Base-by-base conservation (phyloP, 2,888 invertebrate genomes). In the Steinernema hermaphroditum region DNA sequence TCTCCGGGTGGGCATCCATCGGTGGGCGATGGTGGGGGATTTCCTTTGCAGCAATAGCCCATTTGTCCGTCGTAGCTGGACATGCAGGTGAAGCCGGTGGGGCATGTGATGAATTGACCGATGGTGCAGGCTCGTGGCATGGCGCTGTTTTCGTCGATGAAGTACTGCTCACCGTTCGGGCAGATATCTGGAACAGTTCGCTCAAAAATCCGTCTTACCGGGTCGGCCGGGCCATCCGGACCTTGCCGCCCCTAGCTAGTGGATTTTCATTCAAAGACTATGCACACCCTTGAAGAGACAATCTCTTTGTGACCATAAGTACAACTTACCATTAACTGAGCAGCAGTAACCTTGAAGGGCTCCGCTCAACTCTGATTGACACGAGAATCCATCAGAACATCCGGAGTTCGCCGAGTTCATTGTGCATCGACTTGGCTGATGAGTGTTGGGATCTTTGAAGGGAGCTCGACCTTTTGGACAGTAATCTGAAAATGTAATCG, bases 271-370 rank as follows among this genome's bases (percentile, higher is more conserved):
- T n/a, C n/a, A n/a, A n/a, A n/a, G n/a, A n/a, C n/a, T n/a, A n/a
- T n/a, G n/a, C n/a, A n/a, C n/a, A n/a, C n/a, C n/a, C n/a, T n/a
- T n/a, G n/a, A n/a, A n/a, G n/a, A n/a, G n/a, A n/a, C n/a, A n/a
- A n/a, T n/a, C n/a, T n/a, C n/a, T n/a, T n/a, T n/a, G n/a, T n/a
- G n/a, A n/a, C n/a, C n/a, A n/a, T n/a, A n/a, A n/a, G n/a, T n/a
- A n/a, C n/a, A n/a, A 50, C 73, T 27, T 57, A 77, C 76, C 77
- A 27, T 78, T 75, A 1, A 79, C 78, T 0, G 81, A 81, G 49
- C 81, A 81, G 37, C 81, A 81, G 62, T 80, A 81, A 6, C 81
- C 81, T 57, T 81, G 81, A 43, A 81, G 78, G 19, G 81, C 81
- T 37, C 78, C 80, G 62, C 76, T 80, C 1, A 81, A 69, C 49